These are phyloP conservation scores for Sterna hirundo DNA, from an alignment of 2,113 vertebrate genomes.

Conservation along the genomic window DNA sequence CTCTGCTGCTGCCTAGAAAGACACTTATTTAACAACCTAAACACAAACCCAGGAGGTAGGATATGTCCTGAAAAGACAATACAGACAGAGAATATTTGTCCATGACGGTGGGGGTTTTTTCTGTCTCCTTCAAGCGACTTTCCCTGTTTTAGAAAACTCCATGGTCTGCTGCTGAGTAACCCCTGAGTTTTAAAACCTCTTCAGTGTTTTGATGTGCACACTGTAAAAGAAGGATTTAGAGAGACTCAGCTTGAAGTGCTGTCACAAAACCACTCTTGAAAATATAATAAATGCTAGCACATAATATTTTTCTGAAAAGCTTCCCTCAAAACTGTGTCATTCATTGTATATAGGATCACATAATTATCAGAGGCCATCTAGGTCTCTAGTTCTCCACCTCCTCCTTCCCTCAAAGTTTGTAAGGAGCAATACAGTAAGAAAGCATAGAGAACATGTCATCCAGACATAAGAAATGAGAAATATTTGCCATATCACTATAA, in stretches of 20 bases:
- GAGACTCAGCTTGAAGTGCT: background rate
- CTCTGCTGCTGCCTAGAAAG: background rate
- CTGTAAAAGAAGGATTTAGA: background rate
- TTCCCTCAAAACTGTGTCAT: background rate
- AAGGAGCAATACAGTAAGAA: background rate
- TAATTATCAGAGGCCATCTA: background rate
- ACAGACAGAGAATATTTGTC: background rate
- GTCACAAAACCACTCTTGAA: background rate
- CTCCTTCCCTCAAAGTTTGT: background rate
- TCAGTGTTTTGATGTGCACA: background rate
- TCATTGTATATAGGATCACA: background rate
- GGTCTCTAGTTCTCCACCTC: background rate
- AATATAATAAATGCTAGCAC: background rate
- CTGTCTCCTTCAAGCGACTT: background rate
- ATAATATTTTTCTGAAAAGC: background rate
- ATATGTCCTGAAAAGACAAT: background rate
- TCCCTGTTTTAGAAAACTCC: background rate
- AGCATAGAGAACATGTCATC: background rate
- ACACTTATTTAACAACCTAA: background rate
- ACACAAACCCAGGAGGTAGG: background rate
- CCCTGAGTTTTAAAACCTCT: background rate
- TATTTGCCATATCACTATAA: background rate
- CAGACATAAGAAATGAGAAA: background rate
- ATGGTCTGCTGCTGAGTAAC: background rate
- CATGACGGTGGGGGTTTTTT: background rate